Conservation (phyloP, 1,140 invertebrate species). For the Dolichoris vasculosae region DNA sequence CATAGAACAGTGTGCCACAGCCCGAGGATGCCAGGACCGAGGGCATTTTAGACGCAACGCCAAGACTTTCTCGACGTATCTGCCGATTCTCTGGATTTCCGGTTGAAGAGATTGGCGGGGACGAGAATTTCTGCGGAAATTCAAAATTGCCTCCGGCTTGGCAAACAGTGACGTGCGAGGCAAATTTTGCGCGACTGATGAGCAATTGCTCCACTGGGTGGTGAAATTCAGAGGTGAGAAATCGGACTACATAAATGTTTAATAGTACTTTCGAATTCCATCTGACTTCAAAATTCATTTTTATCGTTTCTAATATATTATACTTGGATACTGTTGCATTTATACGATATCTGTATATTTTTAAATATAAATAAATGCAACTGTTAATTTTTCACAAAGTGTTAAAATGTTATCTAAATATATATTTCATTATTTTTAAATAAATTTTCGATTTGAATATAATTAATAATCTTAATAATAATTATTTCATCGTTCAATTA, state of each 20-base stretch:
- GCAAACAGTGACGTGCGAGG: constrained; percentile 17
- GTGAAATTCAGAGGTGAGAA: background rate
- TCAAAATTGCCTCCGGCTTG: constrained; percentile 8
- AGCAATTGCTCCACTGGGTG: background rate
- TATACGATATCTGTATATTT: too few relatives aligned
- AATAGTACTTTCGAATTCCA: background rate
- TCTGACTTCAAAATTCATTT: background rate
- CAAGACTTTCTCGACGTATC: background rate
- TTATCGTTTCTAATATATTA: too few relatives aligned
- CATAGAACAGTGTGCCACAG: background rate
- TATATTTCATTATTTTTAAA: too few relatives aligned
- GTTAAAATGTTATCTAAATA: too few relatives aligned
- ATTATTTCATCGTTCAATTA: too few relatives aligned
- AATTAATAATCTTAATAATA: too few relatives aligned
- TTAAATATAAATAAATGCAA: too few relatives aligned
- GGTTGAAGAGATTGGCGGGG: background rate
- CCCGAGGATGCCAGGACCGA: background rate
- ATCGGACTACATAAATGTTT: background rate
- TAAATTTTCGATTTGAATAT: too few relatives aligned
- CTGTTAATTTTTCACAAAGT: too few relatives aligned
- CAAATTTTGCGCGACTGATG: background rate
- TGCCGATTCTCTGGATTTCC: constrained; percentile 16
- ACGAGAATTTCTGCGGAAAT: constrained; percentile 19
- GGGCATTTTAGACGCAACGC: background rate
- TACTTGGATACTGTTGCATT: too few relatives aligned